A percentile compares a stretch with the other conserved stretches of the same genome.
phyloP scores from a whole-genome alignment of 2,888 invertebrate genomes.

The Stenchaetothrips biformis region DNA sequence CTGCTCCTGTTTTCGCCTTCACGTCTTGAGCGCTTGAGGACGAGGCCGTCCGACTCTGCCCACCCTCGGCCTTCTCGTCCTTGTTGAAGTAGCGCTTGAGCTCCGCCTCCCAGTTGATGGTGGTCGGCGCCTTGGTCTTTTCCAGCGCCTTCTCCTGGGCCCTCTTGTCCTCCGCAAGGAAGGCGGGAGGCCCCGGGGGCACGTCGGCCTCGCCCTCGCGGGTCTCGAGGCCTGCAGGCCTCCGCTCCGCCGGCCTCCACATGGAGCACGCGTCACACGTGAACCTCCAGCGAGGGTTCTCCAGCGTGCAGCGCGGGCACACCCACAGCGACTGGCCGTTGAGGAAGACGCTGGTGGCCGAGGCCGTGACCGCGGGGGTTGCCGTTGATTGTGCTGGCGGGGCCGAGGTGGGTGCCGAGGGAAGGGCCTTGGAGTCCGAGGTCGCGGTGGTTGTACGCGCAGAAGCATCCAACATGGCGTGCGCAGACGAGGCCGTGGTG shows the following conservation, averaged over 20 bases:
- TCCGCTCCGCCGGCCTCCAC: constrained; percentile 45
- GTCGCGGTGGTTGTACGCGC: neutral
- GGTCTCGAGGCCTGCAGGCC: neutral
- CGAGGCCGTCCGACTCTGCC: constrained; percentile 27
- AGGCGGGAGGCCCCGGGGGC: constrained; percentile 26
- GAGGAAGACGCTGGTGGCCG: neutral
- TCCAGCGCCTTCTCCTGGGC: constrained; percentile 21
- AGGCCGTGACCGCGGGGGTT: constrained; percentile 31
- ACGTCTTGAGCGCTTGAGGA: neutral
- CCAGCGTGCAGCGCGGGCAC: constrained; percentile 57
- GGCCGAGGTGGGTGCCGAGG: neutral
- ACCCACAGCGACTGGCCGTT: constrained; percentile 46
- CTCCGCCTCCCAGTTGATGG: constrained; percentile 40
- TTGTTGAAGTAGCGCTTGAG: constrained; percentile 39
- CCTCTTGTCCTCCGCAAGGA: constrained; percentile 28
- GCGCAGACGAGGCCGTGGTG: too few relatives aligned
- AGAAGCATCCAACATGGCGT: too few relatives aligned
- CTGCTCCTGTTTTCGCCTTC: neutral
- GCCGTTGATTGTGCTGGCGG: neutral
- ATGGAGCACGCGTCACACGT: constrained; percentile 59
- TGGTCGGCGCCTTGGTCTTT: neutral
- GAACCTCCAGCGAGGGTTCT: constrained; percentile 57
- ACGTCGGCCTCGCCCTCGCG: constrained; percentile 26
- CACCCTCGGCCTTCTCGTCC: constrained; percentile 33
- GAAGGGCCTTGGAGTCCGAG: neutral